Evolutionary conservation across 2,888 invertebrate genomes (phyloP), one percentile per base, ranked within the genome.

Genomic region (Diarsia rubi): DNA sequence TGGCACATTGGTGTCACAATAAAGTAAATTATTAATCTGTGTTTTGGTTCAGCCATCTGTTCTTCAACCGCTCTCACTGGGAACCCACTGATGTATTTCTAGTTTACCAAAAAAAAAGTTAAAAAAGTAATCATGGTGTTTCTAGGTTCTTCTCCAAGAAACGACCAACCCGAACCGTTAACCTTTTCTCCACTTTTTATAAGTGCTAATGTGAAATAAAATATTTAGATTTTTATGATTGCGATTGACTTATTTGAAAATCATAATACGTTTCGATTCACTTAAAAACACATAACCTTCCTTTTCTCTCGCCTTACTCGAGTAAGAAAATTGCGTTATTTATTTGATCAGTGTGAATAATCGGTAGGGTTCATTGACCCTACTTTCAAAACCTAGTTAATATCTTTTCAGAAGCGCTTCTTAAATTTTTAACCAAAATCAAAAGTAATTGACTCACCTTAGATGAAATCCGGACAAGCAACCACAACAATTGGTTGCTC

Each of bases 391-490:
- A 44, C n/a, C 3, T 21, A 37, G 8, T 14, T 47, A 27, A 6
- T 74, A 37, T 2, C 16, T 16, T 24, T 16, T 47, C 42, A 24
- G 12, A 44, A 24, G 0, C 2, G 66, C 16, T 44, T 44, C 12
- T 27, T 42, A 16, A 47, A 45, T 21, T 24, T 16, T 9, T 16
- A 31, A 52, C 3, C 19, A 52, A 31, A 81, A 27, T 16, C 11
- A 9, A 5, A 45, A 24, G 16, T 54, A 31, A 31, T 6, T 54
- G 31, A 67, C 84, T 80, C 54, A 84, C 84, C 83, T 37, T 14
- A 2, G 24, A 16, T 44, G 19, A 21, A 4, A n/a, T 44, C 62
- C 47, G 31, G 12, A n/a, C 42, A 9, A 42, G 45, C 19, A 8
- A 19, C 4, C 4, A n/a, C 19, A 54, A 37, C 75, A 14, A 24